Conservation (phyloP, 1,140 invertebrate genomes). For the Gonioctena quinquepunctata region DNA sequence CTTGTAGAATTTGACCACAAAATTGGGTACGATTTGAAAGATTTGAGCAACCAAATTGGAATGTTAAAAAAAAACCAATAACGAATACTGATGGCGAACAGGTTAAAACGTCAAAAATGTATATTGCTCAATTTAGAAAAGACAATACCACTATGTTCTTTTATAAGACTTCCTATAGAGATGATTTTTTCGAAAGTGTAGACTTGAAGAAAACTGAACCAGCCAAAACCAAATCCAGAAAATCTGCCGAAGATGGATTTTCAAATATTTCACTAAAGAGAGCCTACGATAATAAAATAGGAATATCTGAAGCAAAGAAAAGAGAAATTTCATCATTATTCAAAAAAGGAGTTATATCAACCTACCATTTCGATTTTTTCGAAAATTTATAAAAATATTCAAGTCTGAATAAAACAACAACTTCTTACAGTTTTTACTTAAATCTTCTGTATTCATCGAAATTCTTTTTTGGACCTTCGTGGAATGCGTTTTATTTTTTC, state of each 20-base stretch:
- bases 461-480: background rate
- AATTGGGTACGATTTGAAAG: background rate
- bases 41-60: background rate
- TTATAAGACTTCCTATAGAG: background rate
- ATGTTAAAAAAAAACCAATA: background rate
- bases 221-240: background rate
- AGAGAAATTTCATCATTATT: background rate
- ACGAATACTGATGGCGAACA: background rate
- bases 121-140: background rate
- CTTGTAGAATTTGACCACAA: background rate
- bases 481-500: background rate
- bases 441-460: background rate
- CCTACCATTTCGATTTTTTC: background rate
- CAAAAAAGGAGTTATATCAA: too few species aligned
- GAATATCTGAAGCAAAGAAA: background rate
- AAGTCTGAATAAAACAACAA: background rate
- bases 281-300: background rate
- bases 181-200: background rate
- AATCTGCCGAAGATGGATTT: background rate
- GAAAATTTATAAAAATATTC: background rate
- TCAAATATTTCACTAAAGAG: background rate
- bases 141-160: background rate
- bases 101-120: background rate
- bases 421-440: background rate
- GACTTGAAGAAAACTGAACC: background rate